A percentile compares a stretch with the other conserved stretches of the same genome.
Evolutionary conservation across 2,888 invertebrate species (phyloP).

Genomic region (Archips crataeganus): DNA sequence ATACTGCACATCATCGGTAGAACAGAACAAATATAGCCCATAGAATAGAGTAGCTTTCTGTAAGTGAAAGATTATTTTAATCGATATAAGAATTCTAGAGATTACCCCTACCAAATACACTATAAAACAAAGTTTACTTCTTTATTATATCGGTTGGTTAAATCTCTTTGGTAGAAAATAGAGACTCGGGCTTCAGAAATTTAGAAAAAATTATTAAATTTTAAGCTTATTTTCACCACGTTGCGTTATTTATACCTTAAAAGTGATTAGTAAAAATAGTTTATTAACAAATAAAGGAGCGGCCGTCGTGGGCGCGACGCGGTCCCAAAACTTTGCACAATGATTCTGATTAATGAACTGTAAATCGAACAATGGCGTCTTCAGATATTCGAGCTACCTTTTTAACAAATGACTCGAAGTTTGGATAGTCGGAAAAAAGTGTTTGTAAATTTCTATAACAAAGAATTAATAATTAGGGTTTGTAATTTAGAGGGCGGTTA

Average conservation of each 20-base stretch:
- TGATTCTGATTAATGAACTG: slow-evolving; percentile 79
- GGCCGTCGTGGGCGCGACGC: slow-evolving; percentile 61
- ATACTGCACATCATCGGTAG: no score
- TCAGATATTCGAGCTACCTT: slow-evolving; percentile 54
- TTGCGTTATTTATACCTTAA: not conserved
- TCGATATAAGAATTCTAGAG: no score
- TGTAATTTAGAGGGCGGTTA: not conserved
- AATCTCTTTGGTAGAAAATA: not conserved
- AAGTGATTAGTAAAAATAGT: slow-evolving; percentile 19
- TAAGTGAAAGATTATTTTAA: no score
- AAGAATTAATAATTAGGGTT: slow-evolving; percentile 7
- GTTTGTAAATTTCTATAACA: slow-evolving; percentile 31
- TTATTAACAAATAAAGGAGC: slow-evolving; percentile 45
- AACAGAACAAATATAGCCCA: no score
- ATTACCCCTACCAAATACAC: no score
- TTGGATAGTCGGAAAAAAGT: slow-evolving; percentile 32
- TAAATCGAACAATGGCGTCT: slow-evolving; percentile 75
- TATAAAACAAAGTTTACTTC: no score
- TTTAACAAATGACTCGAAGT: slow-evolving; percentile 48
- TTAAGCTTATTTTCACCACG: not conserved
- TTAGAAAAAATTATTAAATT: not conserved
- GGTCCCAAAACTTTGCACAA: slow-evolving; percentile 67
- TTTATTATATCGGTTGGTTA: no score
- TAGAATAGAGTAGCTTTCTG: no score
- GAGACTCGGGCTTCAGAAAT: no score